A percentile compares a stretch with the other conserved stretches of the same genome.
Evolutionary conservation across 2,113 vertebrate species (phyloP).

Genomic region (Lonchura striata): DNA sequence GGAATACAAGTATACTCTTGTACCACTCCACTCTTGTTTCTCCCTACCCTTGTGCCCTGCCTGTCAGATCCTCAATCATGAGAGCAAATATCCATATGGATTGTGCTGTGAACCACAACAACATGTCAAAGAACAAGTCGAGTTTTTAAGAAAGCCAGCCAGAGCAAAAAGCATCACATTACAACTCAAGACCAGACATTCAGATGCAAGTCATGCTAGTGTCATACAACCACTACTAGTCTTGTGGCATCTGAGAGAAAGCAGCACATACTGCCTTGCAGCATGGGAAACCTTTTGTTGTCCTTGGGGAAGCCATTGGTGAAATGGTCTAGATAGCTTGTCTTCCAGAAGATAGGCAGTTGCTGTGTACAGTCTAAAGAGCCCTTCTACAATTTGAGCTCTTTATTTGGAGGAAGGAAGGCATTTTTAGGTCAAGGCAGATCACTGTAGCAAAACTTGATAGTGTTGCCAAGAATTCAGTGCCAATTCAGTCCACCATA

Average conservation of each 20-base stretch:
- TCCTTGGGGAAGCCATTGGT: background rate
- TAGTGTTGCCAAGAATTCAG: background rate
- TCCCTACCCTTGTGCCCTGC: background rate
- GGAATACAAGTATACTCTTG: background rate
- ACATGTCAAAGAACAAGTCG: background rate
- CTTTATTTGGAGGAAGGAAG: background rate
- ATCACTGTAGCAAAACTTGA: background rate
- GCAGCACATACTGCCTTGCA: background rate
- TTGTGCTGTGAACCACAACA: background rate
- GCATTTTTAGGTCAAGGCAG: background rate
- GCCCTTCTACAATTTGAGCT: background rate
- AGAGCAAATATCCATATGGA: background rate
- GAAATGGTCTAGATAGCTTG: background rate
- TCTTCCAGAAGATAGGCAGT: background rate
- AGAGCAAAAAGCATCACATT: background rate
- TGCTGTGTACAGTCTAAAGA: background rate
- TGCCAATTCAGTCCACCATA: background rate
- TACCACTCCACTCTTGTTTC: background rate
- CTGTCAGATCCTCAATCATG: background rate
- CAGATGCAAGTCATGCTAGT: background rate
- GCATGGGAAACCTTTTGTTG: background rate
- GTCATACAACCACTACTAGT: background rate
- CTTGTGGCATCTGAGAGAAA: background rate
- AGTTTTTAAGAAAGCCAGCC: background rate
- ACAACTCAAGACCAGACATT: background rate